A percentile compares a stretch with the other conserved stretches of the same genome.
Conservation (phyloP, 2,888 invertebrate species). For the Leptopilina drosophilae region DNA sequence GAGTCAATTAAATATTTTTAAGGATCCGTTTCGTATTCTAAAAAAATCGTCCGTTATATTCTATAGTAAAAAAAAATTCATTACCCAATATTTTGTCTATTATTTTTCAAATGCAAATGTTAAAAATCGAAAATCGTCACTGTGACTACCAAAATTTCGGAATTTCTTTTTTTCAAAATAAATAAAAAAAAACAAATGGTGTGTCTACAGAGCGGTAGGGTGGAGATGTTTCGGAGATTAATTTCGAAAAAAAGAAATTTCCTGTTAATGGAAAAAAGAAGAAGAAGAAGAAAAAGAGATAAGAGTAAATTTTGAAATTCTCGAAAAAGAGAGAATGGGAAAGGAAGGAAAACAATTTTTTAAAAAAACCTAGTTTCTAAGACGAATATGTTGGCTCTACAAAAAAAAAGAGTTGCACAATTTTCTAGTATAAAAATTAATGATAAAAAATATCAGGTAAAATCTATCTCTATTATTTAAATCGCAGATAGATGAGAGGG, state of each 20-base stretch:
- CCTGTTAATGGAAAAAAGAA: too few species aligned
- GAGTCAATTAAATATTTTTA: too few species aligned
- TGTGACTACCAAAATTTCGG: conserved; percentile 46
- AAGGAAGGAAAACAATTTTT: too few species aligned
- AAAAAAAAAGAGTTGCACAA: background rate
- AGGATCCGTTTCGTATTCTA: too few species aligned
- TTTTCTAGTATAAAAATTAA: conserved; percentile 31
- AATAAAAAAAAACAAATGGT: background rate
- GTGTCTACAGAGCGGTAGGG: conserved; percentile 64
- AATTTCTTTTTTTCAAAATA: conserved; percentile 24
- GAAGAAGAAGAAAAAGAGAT: too few species aligned
- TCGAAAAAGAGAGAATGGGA: too few species aligned
- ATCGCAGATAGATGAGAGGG: conserved; percentile 76
- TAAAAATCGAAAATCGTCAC: background rate
- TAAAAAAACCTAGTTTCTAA: background rate
- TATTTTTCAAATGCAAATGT: background rate
- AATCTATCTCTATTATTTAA: conserved; percentile 61
- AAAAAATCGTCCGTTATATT: too few species aligned
- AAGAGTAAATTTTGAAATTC: too few species aligned
- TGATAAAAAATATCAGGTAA: conserved; percentile 51
- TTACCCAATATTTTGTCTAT: too few species aligned
- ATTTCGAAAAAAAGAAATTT: too few species aligned
- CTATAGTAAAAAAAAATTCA: too few species aligned
- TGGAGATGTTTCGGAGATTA: conserved; percentile 28
- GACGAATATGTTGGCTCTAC: background rate